These are phyloP conservation scores for Aplochiton taeniatus DNA, from an alignment of 2,797 vertebrate genomes.

Conservation along the genomic window DNA sequence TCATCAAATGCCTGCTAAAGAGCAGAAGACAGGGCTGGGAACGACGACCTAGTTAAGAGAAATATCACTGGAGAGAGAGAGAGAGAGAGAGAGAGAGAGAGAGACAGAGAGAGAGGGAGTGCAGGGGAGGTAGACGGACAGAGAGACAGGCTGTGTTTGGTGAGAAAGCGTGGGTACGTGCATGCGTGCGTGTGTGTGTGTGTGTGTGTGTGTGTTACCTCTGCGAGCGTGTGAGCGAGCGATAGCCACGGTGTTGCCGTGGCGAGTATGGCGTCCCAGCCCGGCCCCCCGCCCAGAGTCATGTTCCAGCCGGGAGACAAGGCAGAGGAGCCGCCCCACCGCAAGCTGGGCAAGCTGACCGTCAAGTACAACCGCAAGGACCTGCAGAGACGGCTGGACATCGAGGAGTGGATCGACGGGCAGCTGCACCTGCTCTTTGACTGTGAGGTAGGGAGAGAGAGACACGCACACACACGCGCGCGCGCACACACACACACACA, in stretches of 20 bases:
- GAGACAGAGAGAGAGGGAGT: constrained; percentile 47
- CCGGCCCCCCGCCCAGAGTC: constrained; percentile 84
- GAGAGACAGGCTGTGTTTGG: constrained; percentile 31
- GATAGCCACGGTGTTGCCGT: constrained; percentile 70
- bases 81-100: constrained; percentile 40
- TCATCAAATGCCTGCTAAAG: not conserved
- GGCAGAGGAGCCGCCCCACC: constrained; percentile 80
- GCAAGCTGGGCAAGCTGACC: constrained; percentile 90
- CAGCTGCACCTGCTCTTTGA: constrained; percentile 93
- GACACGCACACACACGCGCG: constrained; percentile 1
- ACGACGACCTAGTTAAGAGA: constrained; percentile 17
- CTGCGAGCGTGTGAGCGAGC: constrained; percentile 14
- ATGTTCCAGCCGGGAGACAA: constrained; percentile 84
- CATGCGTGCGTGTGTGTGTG: constrained; percentile 21
- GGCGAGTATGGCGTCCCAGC: constrained; percentile 83
- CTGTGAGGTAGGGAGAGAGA: constrained; percentile 78
- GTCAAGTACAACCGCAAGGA: constrained; percentile 95
- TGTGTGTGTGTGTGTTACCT: constrained; percentile 49
- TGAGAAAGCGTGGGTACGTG: constrained; percentile 20
- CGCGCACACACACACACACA: constrained; percentile 6
- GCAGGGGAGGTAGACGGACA: constrained; percentile 26
- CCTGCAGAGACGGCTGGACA: constrained; percentile 91
- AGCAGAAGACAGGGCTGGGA: not conserved
- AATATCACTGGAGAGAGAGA: constrained; percentile 12
- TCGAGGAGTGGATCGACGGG: constrained; percentile 93